A percentile compares a stretch with the other conserved stretches of the same genome.
These are phyloP conservation scores for Arctocebus calabarensis DNA, from an alignment of 2,797 vertebrate species.

Conservation along the genomic window DNA sequence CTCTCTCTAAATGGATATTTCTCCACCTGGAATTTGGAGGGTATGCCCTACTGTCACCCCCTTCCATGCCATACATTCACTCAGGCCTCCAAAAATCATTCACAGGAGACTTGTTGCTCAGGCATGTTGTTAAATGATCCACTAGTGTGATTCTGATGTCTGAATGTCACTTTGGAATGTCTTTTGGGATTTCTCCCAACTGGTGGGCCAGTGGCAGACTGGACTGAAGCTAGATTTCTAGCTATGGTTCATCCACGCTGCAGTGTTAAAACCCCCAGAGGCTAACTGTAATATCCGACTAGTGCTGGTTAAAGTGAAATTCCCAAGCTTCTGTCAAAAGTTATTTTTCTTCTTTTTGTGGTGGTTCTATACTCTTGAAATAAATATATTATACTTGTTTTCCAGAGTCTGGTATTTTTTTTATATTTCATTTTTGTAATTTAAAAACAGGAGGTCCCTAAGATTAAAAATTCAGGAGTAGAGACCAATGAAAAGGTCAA, in stretches of 20 bases:
- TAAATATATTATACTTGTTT: not conserved
- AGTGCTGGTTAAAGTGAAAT: not conserved
- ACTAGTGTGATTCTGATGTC: not conserved
- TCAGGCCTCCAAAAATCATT: not conserved
- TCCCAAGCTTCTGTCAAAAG: not conserved
- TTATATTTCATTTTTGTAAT: not conserved
- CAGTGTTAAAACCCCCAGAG: not conserved
- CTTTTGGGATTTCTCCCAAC: not conserved
- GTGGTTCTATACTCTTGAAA: not conserved
- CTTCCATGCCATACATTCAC: not conserved
- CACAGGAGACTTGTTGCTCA: not conserved
- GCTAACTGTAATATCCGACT: not conserved
- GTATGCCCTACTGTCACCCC: not conserved
- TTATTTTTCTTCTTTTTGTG: not conserved
- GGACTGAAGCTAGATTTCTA: not conserved
- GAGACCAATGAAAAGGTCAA: not conserved
- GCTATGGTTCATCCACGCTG: not conserved
- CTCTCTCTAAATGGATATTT: not conserved
- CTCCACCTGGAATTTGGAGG: not conserved
- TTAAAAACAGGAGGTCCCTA: not conserved
- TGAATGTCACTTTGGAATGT: not conserved
- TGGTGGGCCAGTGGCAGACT: not conserved
- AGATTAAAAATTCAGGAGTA: not conserved
- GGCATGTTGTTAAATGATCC: not conserved
- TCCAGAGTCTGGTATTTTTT: not conserved